Conservation (phyloP, 2,113 vertebrate genomes). For the Heterochromis multidens region DNA sequence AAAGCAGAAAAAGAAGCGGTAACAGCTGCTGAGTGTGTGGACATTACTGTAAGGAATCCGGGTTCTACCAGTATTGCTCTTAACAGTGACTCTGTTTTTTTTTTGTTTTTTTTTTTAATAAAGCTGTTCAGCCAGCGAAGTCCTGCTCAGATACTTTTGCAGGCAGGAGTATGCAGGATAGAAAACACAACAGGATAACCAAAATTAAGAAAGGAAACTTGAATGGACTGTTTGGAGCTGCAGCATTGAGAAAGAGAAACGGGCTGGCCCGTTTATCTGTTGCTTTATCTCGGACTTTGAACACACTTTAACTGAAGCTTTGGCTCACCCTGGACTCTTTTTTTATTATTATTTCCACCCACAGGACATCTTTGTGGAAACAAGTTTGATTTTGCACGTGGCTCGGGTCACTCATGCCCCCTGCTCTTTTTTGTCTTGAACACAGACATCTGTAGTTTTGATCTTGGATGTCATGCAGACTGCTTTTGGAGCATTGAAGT, state of each 20-base stretch:
- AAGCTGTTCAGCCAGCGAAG: constrained; percentile 16
- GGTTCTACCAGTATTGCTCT: not conserved
- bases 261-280: constrained; percentile 62
- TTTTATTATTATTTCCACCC: not conserved
- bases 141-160: not conserved
- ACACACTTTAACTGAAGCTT: constrained; percentile 35
- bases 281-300: constrained; percentile 21
- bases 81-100: not conserved
- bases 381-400: constrained; percentile 54
- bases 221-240: not conserved
- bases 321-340: constrained; percentile 33
- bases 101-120: not conserved
- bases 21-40: constrained; percentile 42
- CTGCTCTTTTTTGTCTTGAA: not conserved
- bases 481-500: constrained; percentile 53
- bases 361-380: constrained; percentile 26
- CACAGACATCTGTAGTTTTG: not conserved
- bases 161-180: not conserved
- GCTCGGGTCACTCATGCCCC: constrained; percentile 14
- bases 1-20: constrained; percentile 96
- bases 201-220: not conserved
- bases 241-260: not conserved
- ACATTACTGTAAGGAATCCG: not conserved
- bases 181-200: not conserved
- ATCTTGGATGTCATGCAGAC: not conserved